Conservation (phyloP, 2,888 invertebrate genomes). For the Ptilodon capucinus region DNA sequence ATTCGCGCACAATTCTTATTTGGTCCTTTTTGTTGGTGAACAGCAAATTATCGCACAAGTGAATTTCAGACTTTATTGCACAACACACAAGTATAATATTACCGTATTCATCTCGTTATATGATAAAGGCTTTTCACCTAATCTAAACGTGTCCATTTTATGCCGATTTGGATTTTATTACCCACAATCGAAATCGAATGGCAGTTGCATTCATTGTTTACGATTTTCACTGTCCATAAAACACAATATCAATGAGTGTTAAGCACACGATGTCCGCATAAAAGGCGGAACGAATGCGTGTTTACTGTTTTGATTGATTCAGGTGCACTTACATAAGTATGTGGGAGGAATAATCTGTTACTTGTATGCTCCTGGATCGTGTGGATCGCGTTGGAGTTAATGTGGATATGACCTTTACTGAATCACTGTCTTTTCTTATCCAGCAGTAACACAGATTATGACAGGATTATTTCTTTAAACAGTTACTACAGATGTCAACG, state of each 20-base stretch:
- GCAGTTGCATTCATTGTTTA: slow-evolving; percentile 37
- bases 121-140: too few species aligned
- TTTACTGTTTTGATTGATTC: slow-evolving; percentile 81
- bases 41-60: not conserved
- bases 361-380: slow-evolving; percentile 60
- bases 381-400: slow-evolving; percentile 31
- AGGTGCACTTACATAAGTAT: slow-evolving; percentile 75
- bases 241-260: slow-evolving; percentile 59
- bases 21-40: not conserved
- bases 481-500: too few species aligned
- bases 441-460: too few species aligned
- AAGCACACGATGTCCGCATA: slow-evolving; percentile 58
- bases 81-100: too few species aligned
- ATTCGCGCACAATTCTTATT: slow-evolving; percentile 13
- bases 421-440: too few species aligned
- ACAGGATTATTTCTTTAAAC: too few species aligned
- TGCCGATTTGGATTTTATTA: not conserved
- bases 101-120: too few species aligned
- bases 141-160: too few species aligned
- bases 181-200: slow-evolving; percentile 20
- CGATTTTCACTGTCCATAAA: slow-evolving; percentile 55
- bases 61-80: not conserved
- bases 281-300: slow-evolving; percentile 66
- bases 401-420: slow-evolving; percentile 40
- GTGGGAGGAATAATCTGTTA: slow-evolving; percentile 81